Conservation (phyloP, 2,113 vertebrate genomes). For the Xerus inauris region DNA sequence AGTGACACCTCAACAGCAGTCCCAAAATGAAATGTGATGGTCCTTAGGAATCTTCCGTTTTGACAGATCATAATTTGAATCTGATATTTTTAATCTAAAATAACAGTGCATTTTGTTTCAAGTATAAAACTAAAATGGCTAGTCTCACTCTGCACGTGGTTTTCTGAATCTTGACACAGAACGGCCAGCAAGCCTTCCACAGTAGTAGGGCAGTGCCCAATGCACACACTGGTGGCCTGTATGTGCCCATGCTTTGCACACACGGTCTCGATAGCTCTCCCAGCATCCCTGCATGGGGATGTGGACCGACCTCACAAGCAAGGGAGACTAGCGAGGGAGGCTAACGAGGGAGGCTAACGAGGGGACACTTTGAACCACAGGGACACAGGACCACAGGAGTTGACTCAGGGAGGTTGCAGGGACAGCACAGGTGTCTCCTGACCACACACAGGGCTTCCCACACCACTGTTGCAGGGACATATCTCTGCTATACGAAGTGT, state of each 20-base stretch:
- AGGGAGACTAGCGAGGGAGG: neutral
- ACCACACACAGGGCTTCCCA: neutral
- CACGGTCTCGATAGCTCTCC: accelerated
- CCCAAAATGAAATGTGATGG: neutral
- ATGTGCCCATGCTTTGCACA: accelerated
- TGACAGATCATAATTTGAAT: neutral
- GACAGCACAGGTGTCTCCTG: accelerated
- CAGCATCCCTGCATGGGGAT: accelerated
- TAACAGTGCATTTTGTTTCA: neutral
- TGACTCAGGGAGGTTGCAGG: no score
- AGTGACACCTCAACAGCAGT: neutral
- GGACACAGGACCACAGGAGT: neutral
- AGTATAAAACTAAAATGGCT: no score
- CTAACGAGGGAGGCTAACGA: neutral
- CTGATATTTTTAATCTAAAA: neutral
- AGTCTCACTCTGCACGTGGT: neutral
- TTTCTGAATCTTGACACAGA: neutral
- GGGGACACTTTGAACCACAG: neutral
- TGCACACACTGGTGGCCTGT: accelerated
- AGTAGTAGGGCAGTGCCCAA: no score
- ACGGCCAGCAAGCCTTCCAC: accelerated
- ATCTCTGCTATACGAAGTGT: neutral
- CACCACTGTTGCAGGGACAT: accelerated
- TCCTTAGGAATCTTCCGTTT: neutral
- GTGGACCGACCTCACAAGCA: accelerated